Conservation (phyloP, 2,888 invertebrate species). For the Heliconius ismenius region DNA sequence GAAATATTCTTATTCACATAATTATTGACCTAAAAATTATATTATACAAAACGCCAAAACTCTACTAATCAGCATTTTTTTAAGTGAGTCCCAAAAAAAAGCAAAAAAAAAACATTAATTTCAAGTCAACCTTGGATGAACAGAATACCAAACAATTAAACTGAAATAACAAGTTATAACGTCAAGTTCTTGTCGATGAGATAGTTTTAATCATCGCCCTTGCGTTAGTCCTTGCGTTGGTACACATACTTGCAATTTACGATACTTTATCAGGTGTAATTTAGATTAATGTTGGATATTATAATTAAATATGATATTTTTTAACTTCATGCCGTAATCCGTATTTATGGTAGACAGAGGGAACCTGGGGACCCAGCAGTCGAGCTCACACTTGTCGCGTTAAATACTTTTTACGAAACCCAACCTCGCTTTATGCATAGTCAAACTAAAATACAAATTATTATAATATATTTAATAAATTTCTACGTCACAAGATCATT, state of each 20-base stretch:
- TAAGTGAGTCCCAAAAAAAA: not conserved
- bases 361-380: too few relatives aligned
- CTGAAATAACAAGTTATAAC: conserved; percentile 15
- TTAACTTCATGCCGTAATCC: too few relatives aligned
- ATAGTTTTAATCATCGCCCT: conserved; percentile 11
- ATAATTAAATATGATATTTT: not conserved
- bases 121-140: conserved; percentile 1
- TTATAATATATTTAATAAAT: too few relatives aligned
- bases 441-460: not conserved
- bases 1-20: too few relatives aligned
- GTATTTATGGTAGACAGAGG: too few relatives aligned
- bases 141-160: conserved; percentile 8
- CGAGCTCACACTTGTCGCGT: not conserved
- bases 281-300: not conserved
- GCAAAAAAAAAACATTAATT: not conserved
- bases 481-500: too few relatives aligned
- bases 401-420: not conserved
- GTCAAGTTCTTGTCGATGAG: not conserved
- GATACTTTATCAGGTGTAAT: not conserved
- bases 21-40: too few relatives aligned
- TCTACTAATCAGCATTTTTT: not conserved
- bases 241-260: not conserved
- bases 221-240: not conserved
- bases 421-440: not conserved
- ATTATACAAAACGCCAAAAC: not conserved